These are phyloP conservation scores for Fregetta grallaria DNA, from an alignment of 2,113 vertebrate genomes.

Conservation along the genomic window DNA sequence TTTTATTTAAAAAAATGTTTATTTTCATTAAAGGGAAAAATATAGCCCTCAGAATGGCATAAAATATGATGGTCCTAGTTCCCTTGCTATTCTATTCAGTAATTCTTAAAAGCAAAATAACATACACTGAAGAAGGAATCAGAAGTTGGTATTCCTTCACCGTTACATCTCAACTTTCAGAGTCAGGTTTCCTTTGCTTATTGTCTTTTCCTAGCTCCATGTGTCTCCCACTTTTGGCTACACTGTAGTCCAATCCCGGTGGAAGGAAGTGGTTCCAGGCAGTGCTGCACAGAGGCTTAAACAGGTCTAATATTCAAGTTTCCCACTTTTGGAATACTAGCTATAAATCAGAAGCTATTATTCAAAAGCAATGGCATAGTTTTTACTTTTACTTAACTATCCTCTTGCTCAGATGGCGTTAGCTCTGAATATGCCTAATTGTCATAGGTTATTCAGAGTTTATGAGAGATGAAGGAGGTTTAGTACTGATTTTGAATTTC, in stretches of 20 bases:
- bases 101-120: neutral
- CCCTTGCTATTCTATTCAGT: neutral
- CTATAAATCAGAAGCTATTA: neutral
- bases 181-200: neutral
- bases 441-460: neutral
- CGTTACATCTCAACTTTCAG: neutral
- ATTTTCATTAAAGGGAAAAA: neutral
- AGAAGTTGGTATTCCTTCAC: neutral
- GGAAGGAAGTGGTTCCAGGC: neutral
- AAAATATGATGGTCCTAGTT: neutral
- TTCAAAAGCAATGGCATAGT: neutral
- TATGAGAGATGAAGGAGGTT: neutral
- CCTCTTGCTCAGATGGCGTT: fast-evolving
- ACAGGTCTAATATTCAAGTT: neutral
- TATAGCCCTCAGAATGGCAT: neutral
- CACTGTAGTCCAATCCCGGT: neutral
- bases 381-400: neutral
- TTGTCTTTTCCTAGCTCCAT: neutral
- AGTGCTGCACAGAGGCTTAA: neutral
- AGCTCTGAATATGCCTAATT: neutral
- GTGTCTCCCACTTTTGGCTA: neutral
- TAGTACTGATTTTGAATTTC: neutral
- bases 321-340: neutral
- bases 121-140: neutral
- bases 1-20: neutral